Evolutionary conservation across 2,113 vertebrate genomes (phyloP), one percentile per base, ranked within the genome.

Genomic region (Pelecanus crispus): DNA sequence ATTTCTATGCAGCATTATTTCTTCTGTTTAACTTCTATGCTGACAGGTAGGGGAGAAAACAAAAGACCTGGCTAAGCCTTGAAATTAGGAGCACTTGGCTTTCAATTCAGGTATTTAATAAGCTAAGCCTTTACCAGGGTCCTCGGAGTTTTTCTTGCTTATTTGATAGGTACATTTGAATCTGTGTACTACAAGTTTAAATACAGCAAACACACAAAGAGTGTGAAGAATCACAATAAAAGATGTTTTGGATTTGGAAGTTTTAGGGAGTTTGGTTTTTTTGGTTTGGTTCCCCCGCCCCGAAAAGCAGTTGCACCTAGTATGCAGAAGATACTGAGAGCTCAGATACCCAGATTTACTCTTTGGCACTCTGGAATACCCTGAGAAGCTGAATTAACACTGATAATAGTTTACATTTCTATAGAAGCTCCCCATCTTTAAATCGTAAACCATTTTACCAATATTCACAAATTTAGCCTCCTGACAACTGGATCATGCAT

Each of bases 1-100:
- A 94, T 97, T 96, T 96, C 95, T 92, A 83, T 58, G 47, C 28
- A 45, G 95, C 40, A 88, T 96, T 93, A 74, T 89, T 91, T 88
- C 66, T 78, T 95, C 85, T 52, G 81, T 84, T 74, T 90, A 86
- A 73, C 63, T 95, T 86, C 32, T 17, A 38, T 42, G 58, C 53
- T 83, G 83, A 73, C 75, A 95, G 94, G 78, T 82, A 73, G 24
- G 50, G 55, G 47, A 92, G 84, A 38, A 88, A 95, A 95, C 52
- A 56, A 38, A 50, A 53, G 68, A 28, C 50, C 81, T 94, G 45
- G 52, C 56, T 49, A 92, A 49, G 16, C n/a, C 22, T 36, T 62
- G 66, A 65, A 92, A 85, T 85, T 36, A 73, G 49, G 52, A 90
- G 47, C 58, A 34, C 58, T 68, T 86, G 61, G 53, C 47, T 95